Conservation (phyloP, 1,140 invertebrate genomes). For the Apis mellifera region Amel_HAv3.1 CM009941.2:13689001-13689500, state of each 20-base stretch:
- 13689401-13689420: slow-evolving; percentile 32
- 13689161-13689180: background rate
- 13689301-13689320: background rate
- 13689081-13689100: too few relatives aligned
- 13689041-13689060: slow-evolving; percentile 1
- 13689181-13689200: slow-evolving; percentile 37
- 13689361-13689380: background rate
- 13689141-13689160: slow-evolving; percentile 14
- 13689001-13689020: slow-evolving; percentile 65
- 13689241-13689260: slow-evolving; percentile 45
- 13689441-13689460: slow-evolving; percentile 10
- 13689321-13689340: background rate
- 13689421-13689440: background rate
- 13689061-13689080: background rate
- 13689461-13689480: background rate
- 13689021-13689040: slow-evolving; percentile 41
- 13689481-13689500: slow-evolving; percentile 20
- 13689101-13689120: background rate
- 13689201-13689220: slow-evolving; percentile 40
- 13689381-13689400: background rate
- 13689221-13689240: slow-evolving; percentile 3
- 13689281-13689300: background rate
- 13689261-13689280: slow-evolving; percentile 50
- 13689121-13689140: background rate
- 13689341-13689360: background rate